Base-by-base conservation (phyloP, 2,113 vertebrate genomes). In the Castor canadensis region DNA sequence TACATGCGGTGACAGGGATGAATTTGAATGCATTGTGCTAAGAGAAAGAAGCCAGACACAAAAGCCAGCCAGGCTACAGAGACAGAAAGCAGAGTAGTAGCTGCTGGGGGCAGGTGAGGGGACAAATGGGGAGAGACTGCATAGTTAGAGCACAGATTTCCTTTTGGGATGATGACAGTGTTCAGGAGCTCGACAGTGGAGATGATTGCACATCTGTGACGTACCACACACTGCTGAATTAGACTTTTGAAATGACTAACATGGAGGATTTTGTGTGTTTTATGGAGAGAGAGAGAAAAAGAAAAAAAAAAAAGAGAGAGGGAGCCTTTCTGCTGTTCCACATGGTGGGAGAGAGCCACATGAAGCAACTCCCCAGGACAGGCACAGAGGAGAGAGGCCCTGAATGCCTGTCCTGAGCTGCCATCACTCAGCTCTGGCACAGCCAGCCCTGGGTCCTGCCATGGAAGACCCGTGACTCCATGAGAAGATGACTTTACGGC, bases 1-100 rank as follows among this genome's bases (percentile, higher is more conserved):
- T 0, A 7, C 47, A 0, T 1, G 35, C 67, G 16, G 0, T 20
- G 12, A 15, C 1, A 2, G 1, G 4, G 28, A 26, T 17, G 35
- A 69, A 3, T 43, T 54, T 49, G 28, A 17, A 43, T 43, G 43
- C 43, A 1, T 0, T 4, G 5, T 1, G 9, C 20, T 1, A 1
- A 72, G 13, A 0, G 2, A n/a, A 67, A 73, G 28, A 19, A 88
- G 43, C 30, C 69, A 45, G 49, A 30, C 38, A 10, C 2, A 0
- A n/a, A 67, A 58, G 75, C 5, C 24, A 24, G 43, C 8, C 9
- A 45, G 28, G 6, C 45, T 24, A 0, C 0, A 43, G 52, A 91
- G n/a, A 28, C 30, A 9, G 75, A 67, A 49, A 5, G 35, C 30
- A 67, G 35, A n/a, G 30, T 0, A 2, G n/a, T 0, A 3, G 11